phyloP scores from a whole-genome alignment of 2,113 vertebrate species.

The Taxidea taxus region DNA sequence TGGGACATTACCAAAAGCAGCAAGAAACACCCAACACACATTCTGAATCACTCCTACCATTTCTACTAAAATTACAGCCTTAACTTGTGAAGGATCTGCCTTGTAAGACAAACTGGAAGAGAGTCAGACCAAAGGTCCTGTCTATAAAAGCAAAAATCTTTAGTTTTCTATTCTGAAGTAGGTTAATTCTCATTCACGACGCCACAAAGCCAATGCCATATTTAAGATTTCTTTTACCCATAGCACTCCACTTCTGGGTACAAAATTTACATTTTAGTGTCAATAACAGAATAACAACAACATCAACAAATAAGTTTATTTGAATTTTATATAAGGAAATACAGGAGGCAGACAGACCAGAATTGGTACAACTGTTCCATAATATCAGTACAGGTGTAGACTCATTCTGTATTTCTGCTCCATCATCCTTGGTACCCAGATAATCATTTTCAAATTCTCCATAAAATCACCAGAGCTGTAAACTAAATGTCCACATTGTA shows the following conservation, averaged over 20 bases:
- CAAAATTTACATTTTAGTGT: neutral
- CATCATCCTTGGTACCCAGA: neutral
- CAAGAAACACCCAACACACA: neutral
- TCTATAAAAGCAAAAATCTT: neutral
- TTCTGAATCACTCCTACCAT: neutral
- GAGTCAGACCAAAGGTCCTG: neutral
- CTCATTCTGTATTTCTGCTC: conserved; percentile 11
- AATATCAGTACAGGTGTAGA: neutral
- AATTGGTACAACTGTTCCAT: neutral
- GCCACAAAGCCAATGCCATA: neutral
- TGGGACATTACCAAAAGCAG: neutral
- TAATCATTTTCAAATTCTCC: neutral
- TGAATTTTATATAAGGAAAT: conserved; percentile 44
- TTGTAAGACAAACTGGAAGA: neutral
- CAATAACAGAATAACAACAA: conserved; percentile 22
- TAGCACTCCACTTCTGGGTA: neutral
- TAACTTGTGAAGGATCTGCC: neutral
- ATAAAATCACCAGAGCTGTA: neutral
- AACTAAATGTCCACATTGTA: neutral
- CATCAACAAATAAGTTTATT: conserved; percentile 43
- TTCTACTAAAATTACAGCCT: neutral
- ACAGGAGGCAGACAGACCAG: neutral
- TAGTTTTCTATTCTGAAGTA: neutral
- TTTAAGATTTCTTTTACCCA: neutral
- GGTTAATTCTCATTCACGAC: neutral